Base-by-base conservation (phyloP, 2,113 vertebrate genomes). In the Dolichotis patagonum region DNA sequence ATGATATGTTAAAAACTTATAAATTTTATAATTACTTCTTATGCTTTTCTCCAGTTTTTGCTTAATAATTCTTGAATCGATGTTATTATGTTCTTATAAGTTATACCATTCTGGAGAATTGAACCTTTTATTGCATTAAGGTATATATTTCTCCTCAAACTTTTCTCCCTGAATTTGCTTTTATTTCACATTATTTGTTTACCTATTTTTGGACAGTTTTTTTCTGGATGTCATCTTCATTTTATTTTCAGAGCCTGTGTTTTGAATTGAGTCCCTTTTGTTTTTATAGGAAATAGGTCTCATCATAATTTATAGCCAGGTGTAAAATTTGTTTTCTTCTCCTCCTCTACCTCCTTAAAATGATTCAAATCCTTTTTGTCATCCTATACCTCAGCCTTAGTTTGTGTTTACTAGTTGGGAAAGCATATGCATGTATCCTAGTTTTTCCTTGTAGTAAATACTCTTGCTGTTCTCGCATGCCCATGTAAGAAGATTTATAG, bases 31-130 rank as follows among this genome's bases (percentile, higher is more conserved):
- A 38, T 84, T 92, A 92, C 22, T 94, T 3, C 11, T 90, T 35
- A 69, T 88, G 28, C 16, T 75, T 91, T 56, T 93, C 16, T 91
- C 82, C 54, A 93, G 81, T 32, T 91, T 93, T 96, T 85, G 85
- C 17, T 52, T 96, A 88, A 56, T 93, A 94, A 56, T 62, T 93
- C 91, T 88, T 95, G 60, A 97, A 19, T 88, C 32, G 89, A 7
- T 91, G 67, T 41, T 77, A 49, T 63, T 86, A 95, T 52, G 13
- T 94, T 16, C 43, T 60, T 87, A 43, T 54, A 80, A 80, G 32
- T 96, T 58, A 24, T 26, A 91, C 17, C 5, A 73, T 77, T 95
- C 43, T 38, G 43, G 58, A 82, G 35, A 89, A 85, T 19, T 77
- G 69, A 94, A 62, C 14, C 3, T n/a, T 95, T 95, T 65, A 60